Evolutionary conservation across 2,888 invertebrate species (phyloP).

Genomic region (Himalopsyche kuldschensis): DNA sequence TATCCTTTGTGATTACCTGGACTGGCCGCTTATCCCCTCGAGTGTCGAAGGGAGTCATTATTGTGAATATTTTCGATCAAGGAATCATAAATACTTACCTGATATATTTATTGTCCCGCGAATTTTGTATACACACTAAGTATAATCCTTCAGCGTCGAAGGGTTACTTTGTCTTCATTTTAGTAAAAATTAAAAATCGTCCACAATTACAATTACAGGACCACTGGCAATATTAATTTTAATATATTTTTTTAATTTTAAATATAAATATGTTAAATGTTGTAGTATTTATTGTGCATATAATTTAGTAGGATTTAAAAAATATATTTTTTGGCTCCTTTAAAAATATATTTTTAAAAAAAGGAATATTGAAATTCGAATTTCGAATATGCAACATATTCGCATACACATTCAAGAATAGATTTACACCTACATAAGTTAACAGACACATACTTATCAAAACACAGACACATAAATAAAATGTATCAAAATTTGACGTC

Average conservation of each 20-base stretch:
- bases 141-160: no score
- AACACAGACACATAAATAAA: not conserved
- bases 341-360: no score
- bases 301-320: no score
- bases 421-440: not conserved
- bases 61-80: not conserved
- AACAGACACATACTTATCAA: not conserved
- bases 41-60: not conserved
- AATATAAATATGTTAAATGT: no score
- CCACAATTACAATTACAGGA: no score
- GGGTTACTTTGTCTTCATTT: no score
- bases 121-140: not conserved
- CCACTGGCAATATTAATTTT: no score
- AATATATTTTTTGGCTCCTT: no score
- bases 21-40: not conserved
- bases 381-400: not conserved
- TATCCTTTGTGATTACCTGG: slow-evolving; percentile 23
- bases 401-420: not conserved
- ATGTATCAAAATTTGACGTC: not conserved
- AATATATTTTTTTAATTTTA: no score
- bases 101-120: not conserved
- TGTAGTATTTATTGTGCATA: no score
- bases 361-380: not conserved
- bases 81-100: not conserved
- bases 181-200: no score